These are phyloP conservation scores for Carcharodon carcharias DNA, from an alignment of 2,797 vertebrate species.

Conservation along the genomic window DNA sequence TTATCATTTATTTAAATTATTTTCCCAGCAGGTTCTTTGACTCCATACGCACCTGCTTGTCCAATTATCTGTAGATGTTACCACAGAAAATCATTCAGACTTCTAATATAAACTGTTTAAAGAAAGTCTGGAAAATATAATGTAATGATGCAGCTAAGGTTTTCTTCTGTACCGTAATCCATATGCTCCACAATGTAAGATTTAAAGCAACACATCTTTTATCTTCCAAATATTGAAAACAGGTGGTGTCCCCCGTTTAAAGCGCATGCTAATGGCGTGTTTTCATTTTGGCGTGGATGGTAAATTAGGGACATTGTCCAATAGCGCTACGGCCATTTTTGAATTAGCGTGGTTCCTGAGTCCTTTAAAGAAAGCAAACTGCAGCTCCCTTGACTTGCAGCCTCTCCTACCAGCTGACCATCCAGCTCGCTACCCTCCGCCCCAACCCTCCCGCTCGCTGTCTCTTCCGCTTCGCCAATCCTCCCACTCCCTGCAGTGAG, in stretches of 20 bases:
- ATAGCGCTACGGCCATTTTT: not conserved
- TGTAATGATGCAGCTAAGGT: not conserved
- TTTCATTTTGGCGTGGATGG: not conserved
- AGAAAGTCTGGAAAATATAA: not conserved
- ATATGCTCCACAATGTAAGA: not conserved
- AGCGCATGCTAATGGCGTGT: not conserved
- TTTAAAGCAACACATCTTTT: not conserved
- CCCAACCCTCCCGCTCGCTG: too few relatives aligned
- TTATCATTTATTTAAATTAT: constrained; percentile 25
- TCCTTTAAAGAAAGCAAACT: too few relatives aligned
- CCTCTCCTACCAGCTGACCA: too few relatives aligned
- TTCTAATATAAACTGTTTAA: not conserved
- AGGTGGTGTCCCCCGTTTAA: not conserved
- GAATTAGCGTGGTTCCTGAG: not conserved
- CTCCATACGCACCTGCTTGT: not conserved
- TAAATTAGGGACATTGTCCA: too few relatives aligned
- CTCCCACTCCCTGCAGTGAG: not conserved
- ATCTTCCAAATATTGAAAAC: not conserved
- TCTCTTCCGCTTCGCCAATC: too few relatives aligned
- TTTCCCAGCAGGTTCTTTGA: not conserved
- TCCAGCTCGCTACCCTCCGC: too few relatives aligned
- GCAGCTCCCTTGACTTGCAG: too few relatives aligned
- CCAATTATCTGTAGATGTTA: not conserved
- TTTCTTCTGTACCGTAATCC: not conserved
- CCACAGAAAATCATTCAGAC: not conserved